phyloP scores from a whole-genome alignment of 2,797 vertebrate species.

The Lepilemur ruficaudatus region DNA sequence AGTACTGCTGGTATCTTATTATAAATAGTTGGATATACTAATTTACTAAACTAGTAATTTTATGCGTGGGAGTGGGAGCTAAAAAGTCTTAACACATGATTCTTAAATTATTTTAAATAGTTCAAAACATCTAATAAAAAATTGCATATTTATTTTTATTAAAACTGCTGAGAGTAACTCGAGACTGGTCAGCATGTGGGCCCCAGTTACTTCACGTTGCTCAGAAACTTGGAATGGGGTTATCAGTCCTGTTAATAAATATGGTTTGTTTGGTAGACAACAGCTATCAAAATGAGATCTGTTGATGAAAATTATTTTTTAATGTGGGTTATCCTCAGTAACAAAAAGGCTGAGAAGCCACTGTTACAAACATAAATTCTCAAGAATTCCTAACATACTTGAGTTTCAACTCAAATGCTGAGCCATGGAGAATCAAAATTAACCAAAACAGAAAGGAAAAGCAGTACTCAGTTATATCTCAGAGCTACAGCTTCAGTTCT shows the following conservation, averaged over 20 bases:
- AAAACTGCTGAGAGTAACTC: constrained; percentile 13
- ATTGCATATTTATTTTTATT: not conserved
- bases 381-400: not conserved
- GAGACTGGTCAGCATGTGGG: not conserved
- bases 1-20: not conserved
- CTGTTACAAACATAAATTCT: constrained; percentile 27
- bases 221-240: not conserved
- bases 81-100: not conserved
- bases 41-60: not conserved
- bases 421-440: not conserved
- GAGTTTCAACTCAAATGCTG: not conserved
- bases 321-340: not conserved
- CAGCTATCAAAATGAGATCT: not conserved
- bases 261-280: not conserved
- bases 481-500: not conserved
- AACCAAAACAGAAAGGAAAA: not conserved
- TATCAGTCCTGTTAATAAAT: not conserved
- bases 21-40: not conserved
- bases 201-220: not conserved
- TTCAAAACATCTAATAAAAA: constrained; percentile 19
- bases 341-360: constrained; percentile 3
- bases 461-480: not conserved
- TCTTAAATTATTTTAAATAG: constrained; percentile 6
- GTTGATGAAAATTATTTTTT: not conserved
- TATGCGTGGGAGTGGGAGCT: not conserved